Percentiles rank a stretch among this genome's conserved stretches.
Conservation (phyloP, 2,888 invertebrate species). For the Calephelis perditalis region DNA sequence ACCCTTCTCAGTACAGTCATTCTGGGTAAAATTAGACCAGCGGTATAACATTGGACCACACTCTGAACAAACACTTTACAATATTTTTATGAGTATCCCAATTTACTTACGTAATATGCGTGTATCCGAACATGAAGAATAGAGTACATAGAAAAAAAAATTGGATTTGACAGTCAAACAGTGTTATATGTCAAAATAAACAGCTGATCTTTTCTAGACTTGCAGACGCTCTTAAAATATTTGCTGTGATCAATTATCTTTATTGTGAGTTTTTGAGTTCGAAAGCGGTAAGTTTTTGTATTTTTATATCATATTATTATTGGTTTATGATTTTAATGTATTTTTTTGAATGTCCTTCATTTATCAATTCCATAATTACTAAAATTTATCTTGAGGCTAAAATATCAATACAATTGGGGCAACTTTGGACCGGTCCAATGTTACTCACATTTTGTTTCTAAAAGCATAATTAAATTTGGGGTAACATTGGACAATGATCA, state of each 20-base stretch:
- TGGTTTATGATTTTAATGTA: too few species aligned
- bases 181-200: too few species aligned
- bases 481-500: conserved; percentile 4
- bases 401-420: background rate
- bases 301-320: conserved; percentile 6
- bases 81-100: background rate
- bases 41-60: conserved; percentile 7
- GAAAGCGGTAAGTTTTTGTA: conserved; percentile 15
- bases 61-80: conserved; percentile 6
- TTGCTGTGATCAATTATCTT: conserved; percentile 5
- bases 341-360: too few species aligned
- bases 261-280: conserved; percentile 1
- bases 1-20: background rate
- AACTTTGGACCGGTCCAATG: conserved; percentile 13
- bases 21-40: conserved; percentile 8
- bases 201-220: too few species aligned
- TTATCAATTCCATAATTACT: conserved; percentile 6
- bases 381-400: conserved; percentile 3
- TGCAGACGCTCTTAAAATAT: too few species aligned
- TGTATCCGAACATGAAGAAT: too few species aligned
- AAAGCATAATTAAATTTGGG: background rate
- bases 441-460: conserved; percentile 7
- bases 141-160: too few species aligned
- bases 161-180: too few species aligned
- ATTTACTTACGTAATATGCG: too few species aligned